Base-by-base conservation (phyloP, 2,113 vertebrate genomes). In the Saiga tatarica region DNA sequence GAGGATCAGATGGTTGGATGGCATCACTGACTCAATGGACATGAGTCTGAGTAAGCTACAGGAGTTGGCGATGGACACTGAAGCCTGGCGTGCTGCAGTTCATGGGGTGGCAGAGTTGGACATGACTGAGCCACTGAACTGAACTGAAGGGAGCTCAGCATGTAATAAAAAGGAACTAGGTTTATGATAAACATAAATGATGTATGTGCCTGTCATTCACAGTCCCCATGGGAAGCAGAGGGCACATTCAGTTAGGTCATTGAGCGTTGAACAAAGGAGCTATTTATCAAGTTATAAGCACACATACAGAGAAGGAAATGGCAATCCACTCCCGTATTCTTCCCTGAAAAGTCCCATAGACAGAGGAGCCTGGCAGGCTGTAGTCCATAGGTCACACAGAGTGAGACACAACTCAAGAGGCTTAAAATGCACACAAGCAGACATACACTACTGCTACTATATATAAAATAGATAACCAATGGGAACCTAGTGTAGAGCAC, bases 71-170 rank as follows among this genome's bases (percentile, higher is more conserved):
- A 23, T 23, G n/a, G n/a, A 71, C 67, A 23, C 0, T 11, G 67
- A 71, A 23, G 36, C n/a, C 67, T 39, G 67, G n/a, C 0, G 10
- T 6, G n/a, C n/a, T 71, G n/a, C 10, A 23, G n/a, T 71, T 6
- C 67, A 23, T 39, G 67, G 10, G 9, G 67, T 23, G 5, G 0
- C 67, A 71, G 67, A 23, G n/a, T 71, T 0, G 0, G 67, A 71
- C 19, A 71, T 0, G 2, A 39, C 19, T 39, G 67, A 71, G 19
- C 67, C 36, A 71, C 10, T 71, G n/a, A 71, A 71, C n/a, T 23
- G n/a, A 71, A 71, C n/a, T 52, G 33, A 67, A 45, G 23, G 52
- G 55, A 1, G 39, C 39, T 33, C 3, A 28, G 47, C 9, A 30
- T 47, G 16, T 3, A 74, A 74, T 64, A 57, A 91, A 76, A 36